phyloP scores from a whole-genome alignment of 2,113 vertebrate species.

The Cebidichthys violaceus region DNA sequence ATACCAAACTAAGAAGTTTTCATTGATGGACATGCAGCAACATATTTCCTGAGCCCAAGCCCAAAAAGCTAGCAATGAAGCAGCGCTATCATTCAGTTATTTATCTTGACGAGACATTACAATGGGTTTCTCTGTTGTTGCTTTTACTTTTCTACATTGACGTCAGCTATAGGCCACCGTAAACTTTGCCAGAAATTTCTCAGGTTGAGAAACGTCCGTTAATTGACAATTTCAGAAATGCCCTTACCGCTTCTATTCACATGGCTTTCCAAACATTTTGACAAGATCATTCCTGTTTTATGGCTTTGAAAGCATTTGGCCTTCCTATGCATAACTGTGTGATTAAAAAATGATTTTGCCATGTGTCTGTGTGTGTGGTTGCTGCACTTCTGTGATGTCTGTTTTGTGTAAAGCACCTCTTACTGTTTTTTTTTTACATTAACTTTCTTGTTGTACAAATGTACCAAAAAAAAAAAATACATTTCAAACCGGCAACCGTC shows the following conservation, averaged over 20 bases:
- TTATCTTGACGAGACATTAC: neutral
- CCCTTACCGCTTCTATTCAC: neutral
- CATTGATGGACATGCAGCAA: neutral
- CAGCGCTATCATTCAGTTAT: neutral
- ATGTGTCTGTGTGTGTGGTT: neutral
- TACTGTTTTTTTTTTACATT: neutral
- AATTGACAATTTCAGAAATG: neutral
- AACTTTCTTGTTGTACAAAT: neutral
- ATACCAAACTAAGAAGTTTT: neutral
- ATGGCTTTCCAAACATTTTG: conserved; percentile 9
- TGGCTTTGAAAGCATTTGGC: neutral
- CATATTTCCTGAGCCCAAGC: neutral
- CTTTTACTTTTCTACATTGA: neutral
- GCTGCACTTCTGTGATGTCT: neutral
- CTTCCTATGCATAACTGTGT: neutral
- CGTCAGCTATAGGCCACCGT: neutral
- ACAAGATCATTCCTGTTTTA: conserved; percentile 8
- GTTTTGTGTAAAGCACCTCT: neutral
- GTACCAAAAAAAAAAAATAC: neutral
- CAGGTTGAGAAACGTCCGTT: neutral
- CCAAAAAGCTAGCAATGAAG: neutral
- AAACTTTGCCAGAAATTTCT: neutral
- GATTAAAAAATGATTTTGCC: neutral
- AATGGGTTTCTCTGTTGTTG: neutral
- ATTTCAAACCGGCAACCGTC: too few species aligned